These are phyloP conservation scores for Felis chaus DNA, from an alignment of 2,113 vertebrate genomes.

Conservation along the genomic window DNA sequence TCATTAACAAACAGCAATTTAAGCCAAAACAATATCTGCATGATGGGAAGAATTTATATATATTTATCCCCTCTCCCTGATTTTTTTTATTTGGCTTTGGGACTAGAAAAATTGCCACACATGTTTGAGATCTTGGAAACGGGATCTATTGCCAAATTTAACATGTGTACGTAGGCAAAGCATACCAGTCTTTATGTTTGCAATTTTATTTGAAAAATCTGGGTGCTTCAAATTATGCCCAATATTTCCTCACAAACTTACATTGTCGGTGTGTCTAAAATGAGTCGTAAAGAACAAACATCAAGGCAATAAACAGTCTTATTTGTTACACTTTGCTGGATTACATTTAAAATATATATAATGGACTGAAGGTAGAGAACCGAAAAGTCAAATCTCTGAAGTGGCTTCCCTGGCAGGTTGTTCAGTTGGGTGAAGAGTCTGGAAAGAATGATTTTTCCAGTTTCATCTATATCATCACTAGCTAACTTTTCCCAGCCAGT, in stretches of 20 bases:
- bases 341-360: constrained; percentile 30
- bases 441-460: not conserved
- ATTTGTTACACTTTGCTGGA: not conserved
- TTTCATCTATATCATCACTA: not conserved
- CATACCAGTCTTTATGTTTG: not conserved
- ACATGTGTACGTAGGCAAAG: not conserved
- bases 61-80: not conserved
- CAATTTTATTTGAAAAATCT: not conserved
- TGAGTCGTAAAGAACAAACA: constrained; percentile 2
- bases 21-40: not conserved
- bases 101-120: not conserved
- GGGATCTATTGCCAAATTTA: not conserved
- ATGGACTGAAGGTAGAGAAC: not conserved
- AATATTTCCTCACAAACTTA: not conserved
- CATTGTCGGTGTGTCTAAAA: not conserved
- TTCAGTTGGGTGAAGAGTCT: not conserved
- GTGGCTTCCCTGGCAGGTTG: not conserved
- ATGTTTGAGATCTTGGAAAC: not conserved
- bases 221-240: not conserved
- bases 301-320: constrained; percentile 28
- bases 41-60: not conserved
- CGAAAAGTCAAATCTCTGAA: not conserved
- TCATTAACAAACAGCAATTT: not conserved
- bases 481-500: not conserved
- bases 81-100: not conserved